phyloP scores from a whole-genome alignment of 1,140 invertebrate species.

The Euborellia annulipes region DNA sequence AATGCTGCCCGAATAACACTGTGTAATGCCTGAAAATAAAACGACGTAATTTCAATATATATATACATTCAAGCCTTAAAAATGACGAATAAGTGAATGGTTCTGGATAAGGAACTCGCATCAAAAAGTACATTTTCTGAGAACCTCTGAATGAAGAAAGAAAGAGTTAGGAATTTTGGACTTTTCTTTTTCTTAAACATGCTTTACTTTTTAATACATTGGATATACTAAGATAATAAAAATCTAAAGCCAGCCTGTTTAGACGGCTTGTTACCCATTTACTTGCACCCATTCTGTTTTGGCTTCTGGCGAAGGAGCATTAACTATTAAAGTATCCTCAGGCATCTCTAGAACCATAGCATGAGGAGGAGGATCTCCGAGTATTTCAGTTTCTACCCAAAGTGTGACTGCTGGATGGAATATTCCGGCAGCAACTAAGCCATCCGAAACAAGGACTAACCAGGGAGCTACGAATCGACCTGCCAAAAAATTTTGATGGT shows the following conservation, averaged over 20 bases:
- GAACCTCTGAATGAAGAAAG: too few species aligned
- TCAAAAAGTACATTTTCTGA: too few species aligned
- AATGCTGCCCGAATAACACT: slow-evolving; percentile 36
- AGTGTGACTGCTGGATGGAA: slow-evolving; percentile 52
- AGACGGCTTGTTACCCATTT: slow-evolving; percentile 25
- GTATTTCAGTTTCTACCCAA: slow-evolving; percentile 48
- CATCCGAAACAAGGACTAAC: slow-evolving; percentile 60
- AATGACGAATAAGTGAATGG: too few species aligned
- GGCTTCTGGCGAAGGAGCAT: slow-evolving; percentile 43
- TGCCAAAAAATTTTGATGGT: slow-evolving; percentile 19
- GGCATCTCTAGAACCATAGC: slow-evolving; percentile 53
- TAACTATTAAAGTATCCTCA: slow-evolving; percentile 55
- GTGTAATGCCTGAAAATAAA: slow-evolving; percentile 40
- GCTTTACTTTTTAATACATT: too few species aligned
- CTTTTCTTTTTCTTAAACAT: too few species aligned
- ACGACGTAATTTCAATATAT: too few species aligned
- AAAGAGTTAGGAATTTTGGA: too few species aligned
- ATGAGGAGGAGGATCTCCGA: slow-evolving; percentile 35
- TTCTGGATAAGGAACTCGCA: too few species aligned
- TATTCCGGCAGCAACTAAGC: slow-evolving; percentile 44
- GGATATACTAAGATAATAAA: not conserved
- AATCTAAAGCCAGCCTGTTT: slow-evolving; percentile 21
- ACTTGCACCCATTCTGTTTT: slow-evolving; percentile 58
- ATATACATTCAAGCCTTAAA: too few species aligned
- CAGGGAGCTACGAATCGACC: slow-evolving; percentile 52